Percentiles rank a stretch among this genome's conserved stretches.
Conservation (phyloP, 2,797 vertebrate genomes). For the Enteromius paludinosus region DNA sequence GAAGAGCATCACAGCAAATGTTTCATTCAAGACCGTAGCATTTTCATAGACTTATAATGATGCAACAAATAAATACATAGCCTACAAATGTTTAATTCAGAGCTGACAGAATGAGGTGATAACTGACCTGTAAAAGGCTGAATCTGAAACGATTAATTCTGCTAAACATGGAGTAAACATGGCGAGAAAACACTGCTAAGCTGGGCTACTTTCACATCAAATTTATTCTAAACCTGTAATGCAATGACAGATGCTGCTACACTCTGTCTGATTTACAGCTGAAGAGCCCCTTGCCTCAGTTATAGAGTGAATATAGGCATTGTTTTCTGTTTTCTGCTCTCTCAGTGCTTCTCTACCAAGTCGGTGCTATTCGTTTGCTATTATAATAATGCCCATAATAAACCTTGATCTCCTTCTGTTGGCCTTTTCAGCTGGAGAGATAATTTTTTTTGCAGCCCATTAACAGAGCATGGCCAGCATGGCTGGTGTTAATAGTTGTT, state of each 20-base stretch:
- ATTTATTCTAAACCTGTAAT: conserved; percentile 68
- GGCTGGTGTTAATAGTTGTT: conserved; percentile 63
- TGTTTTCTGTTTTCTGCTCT: conserved; percentile 71
- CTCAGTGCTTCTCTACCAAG: conserved; percentile 57
- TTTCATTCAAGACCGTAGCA: neutral
- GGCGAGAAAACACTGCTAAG: conserved; percentile 27
- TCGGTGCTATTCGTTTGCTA: conserved; percentile 41
- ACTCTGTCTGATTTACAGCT: conserved; percentile 5
- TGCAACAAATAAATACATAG: conserved; percentile 12
- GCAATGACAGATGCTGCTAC: conserved; percentile 63
- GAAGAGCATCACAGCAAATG: neutral
- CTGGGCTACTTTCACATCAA: conserved; percentile 67
- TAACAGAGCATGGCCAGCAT: conserved; percentile 56
- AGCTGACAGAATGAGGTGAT: conserved; percentile 41
- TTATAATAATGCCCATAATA: conserved; percentile 47
- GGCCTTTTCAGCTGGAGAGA: conserved; percentile 49
- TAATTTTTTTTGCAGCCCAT: conserved; percentile 57
- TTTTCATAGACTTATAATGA: neutral
- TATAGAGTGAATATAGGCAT: conserved; percentile 45
- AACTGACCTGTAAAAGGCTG: conserved; percentile 23
- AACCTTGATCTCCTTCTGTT: conserved; percentile 43
- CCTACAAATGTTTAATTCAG: conserved; percentile 71
- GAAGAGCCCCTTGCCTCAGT: conserved; percentile 23
- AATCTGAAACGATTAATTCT: conserved; percentile 6
- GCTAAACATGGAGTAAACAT: conserved; percentile 73